These are phyloP conservation scores for Neoascia interrupta DNA, from an alignment of 2,888 invertebrate genomes.

Conservation along the genomic window DNA sequence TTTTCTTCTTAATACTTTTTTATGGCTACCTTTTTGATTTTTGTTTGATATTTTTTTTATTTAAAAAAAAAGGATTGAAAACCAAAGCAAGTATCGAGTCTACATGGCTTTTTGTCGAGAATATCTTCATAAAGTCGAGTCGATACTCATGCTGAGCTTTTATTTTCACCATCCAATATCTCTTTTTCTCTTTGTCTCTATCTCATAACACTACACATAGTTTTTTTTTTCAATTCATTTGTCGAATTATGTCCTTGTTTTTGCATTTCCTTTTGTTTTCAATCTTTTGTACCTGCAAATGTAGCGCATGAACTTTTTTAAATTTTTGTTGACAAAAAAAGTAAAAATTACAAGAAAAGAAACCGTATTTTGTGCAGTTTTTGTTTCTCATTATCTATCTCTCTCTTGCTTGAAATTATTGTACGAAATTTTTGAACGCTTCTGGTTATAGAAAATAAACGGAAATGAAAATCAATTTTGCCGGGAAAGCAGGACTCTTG, in stretches of 20 bases:
- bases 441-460: conserved; percentile 17
- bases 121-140: no score
- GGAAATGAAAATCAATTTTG: conserved; percentile 70
- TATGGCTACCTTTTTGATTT: conserved; percentile 26
- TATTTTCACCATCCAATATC: conserved; percentile 18
- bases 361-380: conserved; percentile 6
- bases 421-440: conserved; percentile 27
- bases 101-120: no score
- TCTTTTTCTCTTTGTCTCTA: conserved; percentile 37
- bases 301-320: conserved; percentile 50
- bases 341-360: neutral
- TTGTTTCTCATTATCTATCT: conserved; percentile 23
- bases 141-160: neutral
- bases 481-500: conserved; percentile 78
- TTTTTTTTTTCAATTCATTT: conserved; percentile 20
- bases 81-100: no score
- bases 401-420: conserved; percentile 52
- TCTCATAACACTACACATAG: conserved; percentile 47
- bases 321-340: conserved; percentile 20
- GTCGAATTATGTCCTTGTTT: neutral
- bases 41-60: no score
- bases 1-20: conserved; percentile 21
- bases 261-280: conserved; percentile 8
- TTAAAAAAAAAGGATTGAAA: no score
- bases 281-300: conserved; percentile 46